Evolutionary conservation across 2,113 vertebrate species (phyloP), one percentile per base, ranked within the genome.

Genomic region (Edolisoma coerulescens): DNA sequence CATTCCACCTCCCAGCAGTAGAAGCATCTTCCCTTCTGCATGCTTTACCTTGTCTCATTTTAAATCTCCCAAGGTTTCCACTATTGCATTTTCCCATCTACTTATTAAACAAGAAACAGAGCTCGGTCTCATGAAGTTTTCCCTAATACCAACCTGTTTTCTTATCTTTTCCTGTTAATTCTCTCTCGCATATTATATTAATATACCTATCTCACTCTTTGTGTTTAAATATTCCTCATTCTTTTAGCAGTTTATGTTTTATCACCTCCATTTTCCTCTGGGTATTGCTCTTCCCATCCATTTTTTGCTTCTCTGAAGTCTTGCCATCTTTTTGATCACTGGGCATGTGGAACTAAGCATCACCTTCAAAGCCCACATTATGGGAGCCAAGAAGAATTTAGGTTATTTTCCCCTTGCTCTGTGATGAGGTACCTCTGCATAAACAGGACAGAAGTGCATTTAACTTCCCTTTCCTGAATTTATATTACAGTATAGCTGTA

Each of bases 261-360:
- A 87, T 63, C 50, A 49, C 45, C 47, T 87, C 79, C 18, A 11
- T 94, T 91, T 89, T 91, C 67, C 53, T 73, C 67, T 82, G 54
- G 18, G 2, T 82, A 69, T 87, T 89, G 74, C 69, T 89, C 37
- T 91, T 94, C 63, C 33, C 59, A 90, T 19, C 23, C 37, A 39
- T 77, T 89, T 89, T 80, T 89, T 94, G 8, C 50, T 67, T 74
- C 59, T 95, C 71, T 96, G 79, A 91, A 94, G 70, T 87, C 45
- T 67, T 89, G 90, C 77, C 9, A 27, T 91, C 49, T 87, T 87
- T 93, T 92, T 90, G 60, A 94, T 95, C 69, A 59, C n/a, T 50
- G 50, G 84, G 63, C 21, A 76, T 67, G 67, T 93, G 63, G 82
- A 96, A 70, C 75, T 85, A 61, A 87, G 54, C 39, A 87, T 70